These are phyloP conservation scores for Pollicipes pollicipes DNA, from an alignment of 1,140 invertebrate species.

Conservation along the genomic window DNA sequence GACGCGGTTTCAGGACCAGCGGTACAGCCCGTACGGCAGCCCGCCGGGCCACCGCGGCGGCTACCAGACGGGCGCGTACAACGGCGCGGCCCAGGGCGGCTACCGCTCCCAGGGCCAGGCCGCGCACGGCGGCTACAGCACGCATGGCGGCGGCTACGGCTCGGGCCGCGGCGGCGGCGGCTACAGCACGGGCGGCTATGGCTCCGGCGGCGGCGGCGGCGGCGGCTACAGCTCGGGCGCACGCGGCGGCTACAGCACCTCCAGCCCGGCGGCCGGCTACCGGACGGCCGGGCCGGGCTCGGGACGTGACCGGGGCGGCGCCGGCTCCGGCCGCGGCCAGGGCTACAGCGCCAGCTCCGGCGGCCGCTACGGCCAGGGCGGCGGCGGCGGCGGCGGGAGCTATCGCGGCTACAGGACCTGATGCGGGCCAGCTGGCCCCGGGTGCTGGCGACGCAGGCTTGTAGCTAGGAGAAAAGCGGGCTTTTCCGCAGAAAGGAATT, in stretches of 20 bases:
- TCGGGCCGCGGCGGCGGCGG: slow-evolving; percentile 3
- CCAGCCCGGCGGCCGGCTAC: background rate
- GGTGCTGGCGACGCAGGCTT: too few relatives aligned
- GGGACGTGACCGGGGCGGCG: background rate
- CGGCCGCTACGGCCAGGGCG: background rate
- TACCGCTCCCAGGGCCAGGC: background rate
- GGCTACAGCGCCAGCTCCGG: background rate
- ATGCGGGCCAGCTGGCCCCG: too few relatives aligned
- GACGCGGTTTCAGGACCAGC: background rate
- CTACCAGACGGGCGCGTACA: too few relatives aligned
- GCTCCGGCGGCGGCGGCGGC: background rate
- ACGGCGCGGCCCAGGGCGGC: too few relatives aligned
- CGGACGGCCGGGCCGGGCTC: background rate
- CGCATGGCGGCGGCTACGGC: background rate
- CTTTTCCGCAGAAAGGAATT: background rate
- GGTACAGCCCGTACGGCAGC: background rate
- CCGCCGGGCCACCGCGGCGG: background rate
- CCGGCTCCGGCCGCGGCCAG: background rate
- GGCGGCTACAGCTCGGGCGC: slow-evolving; percentile 1
- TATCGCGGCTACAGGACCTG: slow-evolving; percentile 1
- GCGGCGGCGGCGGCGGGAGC: background rate
- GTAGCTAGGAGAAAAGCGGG: background rate
- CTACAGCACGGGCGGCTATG: background rate
- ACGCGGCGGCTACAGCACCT: background rate
- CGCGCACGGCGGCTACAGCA: background rate